Percentiles rank a stretch among this genome's conserved stretches.
These are phyloP conservation scores for Actinemys pallida DNA, from an alignment of 2,113 vertebrate genomes.

Conservation along the genomic window DNA sequence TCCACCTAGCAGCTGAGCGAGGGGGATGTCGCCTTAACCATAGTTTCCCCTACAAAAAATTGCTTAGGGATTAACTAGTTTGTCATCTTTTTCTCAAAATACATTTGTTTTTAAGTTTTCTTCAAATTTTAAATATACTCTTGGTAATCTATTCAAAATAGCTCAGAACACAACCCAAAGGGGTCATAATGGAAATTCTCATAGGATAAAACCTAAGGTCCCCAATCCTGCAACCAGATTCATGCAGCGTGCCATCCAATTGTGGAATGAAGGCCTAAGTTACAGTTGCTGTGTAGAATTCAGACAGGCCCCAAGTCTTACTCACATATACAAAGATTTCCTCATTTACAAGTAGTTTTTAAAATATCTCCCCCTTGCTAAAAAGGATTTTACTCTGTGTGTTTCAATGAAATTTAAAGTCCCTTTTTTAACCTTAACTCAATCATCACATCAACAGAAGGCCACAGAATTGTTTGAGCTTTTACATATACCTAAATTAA, in stretches of 20 bases:
- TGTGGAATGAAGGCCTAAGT: no score
- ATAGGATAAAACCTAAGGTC: background rate
- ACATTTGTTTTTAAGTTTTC: background rate
- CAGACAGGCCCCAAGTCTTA: background rate
- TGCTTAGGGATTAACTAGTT: background rate
- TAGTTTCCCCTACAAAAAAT: no score
- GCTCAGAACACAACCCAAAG: background rate
- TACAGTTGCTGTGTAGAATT: background rate
- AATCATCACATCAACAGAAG: no score
- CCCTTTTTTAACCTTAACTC: no score
- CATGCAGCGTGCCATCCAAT: no score
- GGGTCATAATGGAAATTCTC: background rate
- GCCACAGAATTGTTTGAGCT: no score
- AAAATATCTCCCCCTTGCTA: background rate
- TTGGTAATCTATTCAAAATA: background rate
- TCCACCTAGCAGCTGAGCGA: no score
- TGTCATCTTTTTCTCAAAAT: background rate
- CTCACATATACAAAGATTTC: background rate
- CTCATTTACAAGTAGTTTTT: background rate
- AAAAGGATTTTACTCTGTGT: background rate
- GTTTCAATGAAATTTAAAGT: background rate
- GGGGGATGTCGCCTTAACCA: no score
- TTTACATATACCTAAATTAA: no score
- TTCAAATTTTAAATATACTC: background rate
- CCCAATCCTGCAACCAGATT: background rate